Conservation (phyloP, 2,797 vertebrate genomes). For the Macroramphosus scolopax region DNA sequence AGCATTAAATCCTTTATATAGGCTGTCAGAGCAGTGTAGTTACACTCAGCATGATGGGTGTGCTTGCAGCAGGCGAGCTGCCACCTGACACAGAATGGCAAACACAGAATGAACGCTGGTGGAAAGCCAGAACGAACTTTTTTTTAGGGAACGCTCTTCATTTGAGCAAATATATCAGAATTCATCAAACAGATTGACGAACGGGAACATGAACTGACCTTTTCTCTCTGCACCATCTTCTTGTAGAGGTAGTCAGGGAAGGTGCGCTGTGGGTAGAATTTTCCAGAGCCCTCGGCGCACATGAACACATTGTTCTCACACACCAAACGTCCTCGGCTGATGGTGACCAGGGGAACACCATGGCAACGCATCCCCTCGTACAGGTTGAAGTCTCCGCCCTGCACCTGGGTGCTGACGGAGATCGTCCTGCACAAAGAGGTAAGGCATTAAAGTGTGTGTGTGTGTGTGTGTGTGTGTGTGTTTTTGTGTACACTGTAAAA, state of each 20-base stretch:
- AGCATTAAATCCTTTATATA: slow-evolving; percentile 45
- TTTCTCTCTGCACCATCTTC: slow-evolving; percentile 97
- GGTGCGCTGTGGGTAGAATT: slow-evolving; percentile 91
- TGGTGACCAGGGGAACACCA: slow-evolving; percentile 91
- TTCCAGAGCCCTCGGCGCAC: slow-evolving; percentile 94
- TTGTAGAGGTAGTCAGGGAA: slow-evolving; percentile 96
- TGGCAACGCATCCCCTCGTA: slow-evolving; percentile 95
- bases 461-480: background rate
- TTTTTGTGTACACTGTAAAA: background rate
- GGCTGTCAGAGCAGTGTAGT: slow-evolving; percentile 33
- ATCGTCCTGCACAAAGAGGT: slow-evolving; percentile 81
- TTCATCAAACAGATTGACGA: too few relatives aligned
- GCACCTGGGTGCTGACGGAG: slow-evolving; percentile 90
- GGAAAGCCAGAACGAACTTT: background rate
- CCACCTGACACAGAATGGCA: slow-evolving; percentile 34
- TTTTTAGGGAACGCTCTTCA: too few relatives aligned
- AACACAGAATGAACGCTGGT: background rate
- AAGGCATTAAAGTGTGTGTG: background rate
- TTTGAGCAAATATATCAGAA: too few relatives aligned
- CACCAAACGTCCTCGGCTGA: slow-evolving; percentile 92
- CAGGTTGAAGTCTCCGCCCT: slow-evolving; percentile 92
- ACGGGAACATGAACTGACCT: slow-evolving; percentile 79
- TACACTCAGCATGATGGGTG: slow-evolving; percentile 22
- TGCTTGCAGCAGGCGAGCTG: slow-evolving; percentile 29
- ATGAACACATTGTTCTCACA: slow-evolving; percentile 95